phyloP scores from a whole-genome alignment of 2,797 vertebrate genomes.

The Tragelaphus eurycerus region DNA sequence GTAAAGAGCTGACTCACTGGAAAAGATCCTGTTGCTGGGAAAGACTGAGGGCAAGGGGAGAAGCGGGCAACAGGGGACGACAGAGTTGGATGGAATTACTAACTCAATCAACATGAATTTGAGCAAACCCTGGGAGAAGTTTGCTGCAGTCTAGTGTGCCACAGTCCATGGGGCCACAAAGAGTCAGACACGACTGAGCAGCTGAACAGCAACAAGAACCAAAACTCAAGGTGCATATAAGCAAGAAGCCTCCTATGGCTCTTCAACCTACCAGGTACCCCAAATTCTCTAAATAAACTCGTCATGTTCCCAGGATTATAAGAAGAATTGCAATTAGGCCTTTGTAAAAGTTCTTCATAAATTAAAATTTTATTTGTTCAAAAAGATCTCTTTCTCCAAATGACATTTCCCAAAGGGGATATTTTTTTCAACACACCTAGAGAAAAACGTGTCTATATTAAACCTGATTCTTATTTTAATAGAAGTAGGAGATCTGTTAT shows the following conservation, averaged over 20 bases:
- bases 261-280: neutral
- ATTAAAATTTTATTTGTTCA: conserved; percentile 20
- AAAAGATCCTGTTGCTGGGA: neutral
- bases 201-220: neutral
- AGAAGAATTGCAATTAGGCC: neutral
- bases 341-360: conserved; percentile 28
- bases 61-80: neutral
- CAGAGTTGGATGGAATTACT: neutral
- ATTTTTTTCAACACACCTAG: neutral
- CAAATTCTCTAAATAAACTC: neutral
- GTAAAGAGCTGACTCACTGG: neutral
- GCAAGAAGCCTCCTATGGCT: neutral
- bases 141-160: neutral
- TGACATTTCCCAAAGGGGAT: neutral
- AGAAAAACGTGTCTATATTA: neutral
- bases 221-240: neutral
- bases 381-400: neutral
- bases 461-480: neutral
- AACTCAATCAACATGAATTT: neutral
- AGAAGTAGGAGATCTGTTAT: neutral
- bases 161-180: neutral
- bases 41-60: neutral
- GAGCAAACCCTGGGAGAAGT: neutral
- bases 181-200: neutral
- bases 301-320: neutral